Conservation (phyloP, 1,140 invertebrate genomes). For the Tetragnatha versicolor region DNA sequence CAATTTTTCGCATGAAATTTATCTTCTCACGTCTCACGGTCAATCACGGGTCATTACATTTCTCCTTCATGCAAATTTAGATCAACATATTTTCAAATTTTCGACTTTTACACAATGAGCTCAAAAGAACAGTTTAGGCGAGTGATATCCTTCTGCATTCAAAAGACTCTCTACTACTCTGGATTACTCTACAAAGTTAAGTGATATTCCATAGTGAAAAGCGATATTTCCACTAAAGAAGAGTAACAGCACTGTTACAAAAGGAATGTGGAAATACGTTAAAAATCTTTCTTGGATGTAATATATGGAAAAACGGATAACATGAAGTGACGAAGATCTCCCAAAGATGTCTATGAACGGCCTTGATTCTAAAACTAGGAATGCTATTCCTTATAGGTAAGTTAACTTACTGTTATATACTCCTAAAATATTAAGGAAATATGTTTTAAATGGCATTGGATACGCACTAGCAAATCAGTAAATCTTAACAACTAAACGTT, state of each 20-base stretch:
- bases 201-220: not conserved
- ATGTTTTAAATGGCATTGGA: too few species aligned
- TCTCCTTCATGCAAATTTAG: too few species aligned
- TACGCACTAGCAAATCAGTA: too few species aligned
- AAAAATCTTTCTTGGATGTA: too few species aligned
- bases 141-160: conserved; percentile 3
- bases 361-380: conserved; percentile 9
- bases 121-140: conserved; percentile 22
- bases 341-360: conserved; percentile 31
- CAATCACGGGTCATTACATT: too few species aligned
- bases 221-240: not conserved
- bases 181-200: not conserved
- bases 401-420: not conserved
- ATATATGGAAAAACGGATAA: not conserved
- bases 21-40: too few species aligned
- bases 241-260: not conserved
- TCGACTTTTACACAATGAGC: too few species aligned
- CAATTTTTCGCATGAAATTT: too few species aligned
- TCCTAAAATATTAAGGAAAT: too few species aligned
- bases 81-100: too few species aligned
- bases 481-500: too few species aligned
- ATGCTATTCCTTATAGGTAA: conserved; percentile 45
- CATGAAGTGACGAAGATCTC: not conserved
- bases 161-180: conserved; percentile 14
- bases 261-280: too few species aligned